phyloP scores from a whole-genome alignment of 2,888 invertebrate species.

The Trichogramma evanescens region DNA sequence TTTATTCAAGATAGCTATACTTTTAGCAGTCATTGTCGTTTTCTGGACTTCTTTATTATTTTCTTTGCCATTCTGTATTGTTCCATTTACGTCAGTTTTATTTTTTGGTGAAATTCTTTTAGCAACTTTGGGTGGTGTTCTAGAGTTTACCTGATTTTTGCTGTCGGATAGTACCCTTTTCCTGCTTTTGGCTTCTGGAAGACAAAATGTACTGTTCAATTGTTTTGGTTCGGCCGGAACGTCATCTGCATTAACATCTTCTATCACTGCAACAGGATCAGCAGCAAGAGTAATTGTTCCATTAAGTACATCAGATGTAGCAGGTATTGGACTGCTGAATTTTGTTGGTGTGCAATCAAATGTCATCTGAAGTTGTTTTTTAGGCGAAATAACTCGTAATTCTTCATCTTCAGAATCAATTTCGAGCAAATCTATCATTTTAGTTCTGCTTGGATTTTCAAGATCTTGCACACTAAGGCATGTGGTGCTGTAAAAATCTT shows the following conservation, averaged over 20 bases:
- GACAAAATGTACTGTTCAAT: conserved; percentile 31
- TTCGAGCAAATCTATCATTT: conserved; percentile 27
- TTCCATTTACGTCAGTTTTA: conserved; percentile 6
- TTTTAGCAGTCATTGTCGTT: conserved; percentile 38
- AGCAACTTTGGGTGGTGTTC: conserved; percentile 31
- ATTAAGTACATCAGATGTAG: conserved; percentile 13
- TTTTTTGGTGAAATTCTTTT: conserved; percentile 30
- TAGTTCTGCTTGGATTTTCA: conserved; percentile 30
- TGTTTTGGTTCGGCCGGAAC: conserved; percentile 16
- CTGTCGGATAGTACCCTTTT: conserved; percentile 37
- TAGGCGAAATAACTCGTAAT: conserved; percentile 2
- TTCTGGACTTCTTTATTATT: conserved; percentile 30
- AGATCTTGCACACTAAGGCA: conserved; percentile 33
- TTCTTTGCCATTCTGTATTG: conserved; percentile 32
- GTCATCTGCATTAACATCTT: conserved; percentile 2
- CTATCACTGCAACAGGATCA: conserved; percentile 2
- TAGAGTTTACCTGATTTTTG: conserved; percentile 31
- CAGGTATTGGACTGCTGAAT: background rate
- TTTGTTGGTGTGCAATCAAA: conserved; percentile 13
- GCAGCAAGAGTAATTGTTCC: conserved; percentile 13
- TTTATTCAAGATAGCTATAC: conserved; percentile 41
- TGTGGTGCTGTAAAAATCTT: conserved; percentile 37
- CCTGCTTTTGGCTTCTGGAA: conserved; percentile 26
- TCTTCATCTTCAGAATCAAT: conserved; percentile 21
- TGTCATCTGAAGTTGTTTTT: conserved; percentile 3